Base-by-base conservation (phyloP, 1,140 invertebrate genomes). In the Drosophila neocordata region DNA sequence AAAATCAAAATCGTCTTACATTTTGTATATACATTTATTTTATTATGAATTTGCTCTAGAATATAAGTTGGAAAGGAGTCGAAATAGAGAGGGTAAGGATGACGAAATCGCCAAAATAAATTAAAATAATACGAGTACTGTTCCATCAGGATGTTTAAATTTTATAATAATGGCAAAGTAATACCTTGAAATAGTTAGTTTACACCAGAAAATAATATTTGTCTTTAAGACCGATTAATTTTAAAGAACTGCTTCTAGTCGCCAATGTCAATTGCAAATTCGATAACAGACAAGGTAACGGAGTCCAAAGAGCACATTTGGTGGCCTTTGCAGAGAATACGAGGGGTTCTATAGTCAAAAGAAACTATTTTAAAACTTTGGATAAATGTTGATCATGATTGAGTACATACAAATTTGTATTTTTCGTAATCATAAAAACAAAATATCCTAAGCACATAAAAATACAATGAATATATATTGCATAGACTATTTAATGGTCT, bases 21-120 rank as follows among this genome's bases (percentile, higher is more conserved):
- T 48, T 48, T 48, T 48, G 41, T 48, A 48, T 20, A 48, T 48
- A 48, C 41, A 18, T 20, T 48, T 48, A 48, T 48, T 48, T 48
- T 48, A 48, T 48, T 48, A 20, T 48, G 41, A 48, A 8, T 48
- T 48, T 48, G 41, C 15, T 48, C 15, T 48, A 48, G 41, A 20
- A 9, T 20, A 20, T 48, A 48, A 48, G 41, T 9, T 48, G 41
- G 15, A 48, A 18, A 20, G 15, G 7, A 48, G 41, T 20, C 1
- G 0, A 48, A 48, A 48, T 48, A 48, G 18, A 20, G 41, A 48
- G 15, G 41, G 20, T 20, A 48, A 20, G 15, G n/a, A 48, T 48
- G 41, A 48, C 20, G 9, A 20, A 48, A 48, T 48, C 15, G 15
- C 3, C 41, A 48, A 20, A 44, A 44, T 44, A 44, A 48, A 48